Evolutionary conservation across 2,888 invertebrate genomes (phyloP), one percentile per base, ranked within the genome.

Genomic region (Lycocerus yunnanus): DNA sequence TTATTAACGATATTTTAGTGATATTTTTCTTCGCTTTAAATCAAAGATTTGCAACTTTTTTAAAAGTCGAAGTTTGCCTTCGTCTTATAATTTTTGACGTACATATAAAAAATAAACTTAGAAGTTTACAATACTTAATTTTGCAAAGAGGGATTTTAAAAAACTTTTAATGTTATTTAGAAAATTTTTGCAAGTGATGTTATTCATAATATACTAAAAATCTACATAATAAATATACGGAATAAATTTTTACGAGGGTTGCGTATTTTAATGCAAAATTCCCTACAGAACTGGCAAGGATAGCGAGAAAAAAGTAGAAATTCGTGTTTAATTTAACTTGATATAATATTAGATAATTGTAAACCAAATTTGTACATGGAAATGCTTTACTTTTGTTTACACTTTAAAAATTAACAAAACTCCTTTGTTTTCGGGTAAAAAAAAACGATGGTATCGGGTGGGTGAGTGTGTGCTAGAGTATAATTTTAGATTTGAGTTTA

Each of bases 311-410:
- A 72, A 72, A 72, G 72, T 72, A 66, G 59, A 72, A 72, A 72
- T 68, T 21, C 72, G 68, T 72, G 72, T 72, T 68, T 58, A 72
- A 72, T 72, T 69, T 72, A 72, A 68, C 72, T 70, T 73, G 69
- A 58, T 69, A 58, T 70, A 67, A 60, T 66, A 59, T 24, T 73
- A 69, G 68, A 73, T 69, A 73, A 20, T 73, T 73, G 58, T 65
- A 20, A 20, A 27, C 24, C 16, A 63, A 63, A 72, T 73, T 69
- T 60, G 15, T 69, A 73, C 73, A 69, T 59, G 73, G 69, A 73
- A 73, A 73, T 73, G 73, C 73, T 70, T 73, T 73, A 69, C 69
- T 69, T 73, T 69, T 69, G 69, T 73, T 73, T 73, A 73, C 69
- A 60, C 16, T 72, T 61, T 10, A 61, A 67, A 71, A 27, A 67